Evolutionary conservation across 2,113 vertebrate species (phyloP), one percentile per base, ranked within the genome.

Genomic region (Bubalus kerabau): DNA sequence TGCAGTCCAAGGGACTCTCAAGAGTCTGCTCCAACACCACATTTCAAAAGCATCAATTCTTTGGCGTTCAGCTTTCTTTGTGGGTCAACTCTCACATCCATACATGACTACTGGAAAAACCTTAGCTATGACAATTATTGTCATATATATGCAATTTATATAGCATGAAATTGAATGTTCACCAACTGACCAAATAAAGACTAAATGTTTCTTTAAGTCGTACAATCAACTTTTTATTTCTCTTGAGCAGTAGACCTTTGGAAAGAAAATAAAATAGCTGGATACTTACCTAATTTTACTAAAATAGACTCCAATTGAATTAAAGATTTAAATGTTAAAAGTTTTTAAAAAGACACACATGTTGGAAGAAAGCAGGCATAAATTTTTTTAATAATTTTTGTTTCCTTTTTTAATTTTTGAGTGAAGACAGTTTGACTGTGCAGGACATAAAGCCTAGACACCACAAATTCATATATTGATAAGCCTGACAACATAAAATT

Each of bases 291-390:
- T 86, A 8, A 60, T 43, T 82, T 97, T 91, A 30, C 54, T 46
- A 90, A 93, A 86, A 80, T 83, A 87, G 0, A 84, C 13, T 64
- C 4, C 43, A 94, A 52, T 14, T 76, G 9, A 36, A 82, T 76
- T 95, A 95, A 89, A 97, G 17, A 46, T 60, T 87, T 80, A 85
- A 85, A 84, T 86, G 13, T 46, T 59, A 76, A 93, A 80, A 95
- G 19, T 0, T n/a, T 32, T 40, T 19, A 59, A 60, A 19, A 56
- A 36, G 36, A 36, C 36, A 36, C 36, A 87, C 7, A 52, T 78
- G 50, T 81, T 36, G 12, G 40, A 57, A 82, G 32, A 81, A 87
- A 43, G 13, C 9, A 57, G 85, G 9, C 10, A 46, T 17, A 94
- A 19, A 36, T 90, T 67, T 89, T 43, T 13, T 17, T 8, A 89